Evolutionary conservation across 92 coral and sea anemone species (phyloP).

Genomic region (Paramuricea clavata): DNA sequence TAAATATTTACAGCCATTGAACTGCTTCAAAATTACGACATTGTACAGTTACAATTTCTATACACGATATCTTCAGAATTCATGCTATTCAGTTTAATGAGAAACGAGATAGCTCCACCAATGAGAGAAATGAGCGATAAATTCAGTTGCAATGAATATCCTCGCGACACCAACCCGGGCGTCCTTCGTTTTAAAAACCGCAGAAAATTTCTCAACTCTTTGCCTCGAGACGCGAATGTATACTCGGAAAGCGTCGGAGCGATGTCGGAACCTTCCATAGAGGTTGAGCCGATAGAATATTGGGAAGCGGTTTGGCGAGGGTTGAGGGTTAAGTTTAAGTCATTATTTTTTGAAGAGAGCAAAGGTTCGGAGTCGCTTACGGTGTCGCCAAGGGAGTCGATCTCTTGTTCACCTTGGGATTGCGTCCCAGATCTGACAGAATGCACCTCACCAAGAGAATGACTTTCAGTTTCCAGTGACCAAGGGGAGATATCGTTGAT

Average conservation of each 20-base stretch:
- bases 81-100: neutral
- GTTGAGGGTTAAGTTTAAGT: too few species aligned
- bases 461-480: neutral
- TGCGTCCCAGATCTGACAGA: too few species aligned
- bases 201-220: constrained; percentile 33
- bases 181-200: neutral
- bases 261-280: neutral
- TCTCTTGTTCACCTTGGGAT: too few species aligned
- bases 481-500: constrained; percentile 30
- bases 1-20: too few species aligned
- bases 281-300: neutral
- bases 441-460: too few species aligned
- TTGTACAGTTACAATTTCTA: neutral
- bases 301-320: too few species aligned
- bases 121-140: constrained; percentile 6
- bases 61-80: neutral
- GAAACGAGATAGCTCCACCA: constrained; percentile 1
- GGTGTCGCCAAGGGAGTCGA: too few species aligned
- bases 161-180: constrained; percentile 30
- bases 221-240: constrained; percentile 24
- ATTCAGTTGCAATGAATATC: constrained; percentile 19
- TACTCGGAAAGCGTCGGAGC: neutral
- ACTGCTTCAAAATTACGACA: too few species aligned
- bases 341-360: too few species aligned
- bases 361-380: too few species aligned